These are phyloP conservation scores for Hippoglossus hippoglossus DNA, from an alignment of 2,797 vertebrate genomes.

Conservation along the genomic window DNA sequence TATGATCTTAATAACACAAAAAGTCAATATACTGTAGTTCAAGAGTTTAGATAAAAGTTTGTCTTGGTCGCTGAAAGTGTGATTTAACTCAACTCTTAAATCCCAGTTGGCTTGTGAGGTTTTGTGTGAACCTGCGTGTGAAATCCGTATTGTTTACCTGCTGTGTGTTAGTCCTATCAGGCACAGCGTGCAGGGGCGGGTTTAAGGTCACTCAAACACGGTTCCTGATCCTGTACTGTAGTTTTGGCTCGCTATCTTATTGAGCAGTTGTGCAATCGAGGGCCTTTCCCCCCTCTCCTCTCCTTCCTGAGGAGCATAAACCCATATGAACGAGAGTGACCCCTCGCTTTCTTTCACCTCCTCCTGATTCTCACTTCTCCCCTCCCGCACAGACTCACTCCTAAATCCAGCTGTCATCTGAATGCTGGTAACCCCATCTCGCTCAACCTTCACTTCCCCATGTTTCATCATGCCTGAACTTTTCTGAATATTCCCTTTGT, in stretches of 20 bases:
- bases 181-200: not conserved
- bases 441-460: not conserved
- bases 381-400: conserved; percentile 4
- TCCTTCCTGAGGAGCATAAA: conserved; percentile 7
- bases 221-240: conserved; percentile 11
- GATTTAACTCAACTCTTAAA: not conserved
- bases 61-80: not conserved
- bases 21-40: not conserved
- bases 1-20: too few relatives aligned
- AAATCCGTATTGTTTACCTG: not conserved
- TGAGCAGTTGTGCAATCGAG: conserved; percentile 42
- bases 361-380: not conserved
- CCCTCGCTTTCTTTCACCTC: conserved; percentile 10
- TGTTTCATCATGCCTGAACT: conserved; percentile 2
- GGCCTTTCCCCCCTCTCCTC: not conserved
- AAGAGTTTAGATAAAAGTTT: not conserved
- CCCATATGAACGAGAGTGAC: conserved; percentile 43
- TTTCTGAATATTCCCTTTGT: conserved; percentile 7
- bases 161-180: not conserved
- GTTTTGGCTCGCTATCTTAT: conserved; percentile 16
- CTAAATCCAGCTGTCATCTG: conserved; percentile 41
- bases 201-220: conserved; percentile 23
- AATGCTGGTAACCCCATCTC: conserved; percentile 25
- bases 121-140: not conserved
- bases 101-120: not conserved